Base-by-base conservation (phyloP, 2,888 invertebrate genomes). In the Lasioglossum zephyrum region DNA sequence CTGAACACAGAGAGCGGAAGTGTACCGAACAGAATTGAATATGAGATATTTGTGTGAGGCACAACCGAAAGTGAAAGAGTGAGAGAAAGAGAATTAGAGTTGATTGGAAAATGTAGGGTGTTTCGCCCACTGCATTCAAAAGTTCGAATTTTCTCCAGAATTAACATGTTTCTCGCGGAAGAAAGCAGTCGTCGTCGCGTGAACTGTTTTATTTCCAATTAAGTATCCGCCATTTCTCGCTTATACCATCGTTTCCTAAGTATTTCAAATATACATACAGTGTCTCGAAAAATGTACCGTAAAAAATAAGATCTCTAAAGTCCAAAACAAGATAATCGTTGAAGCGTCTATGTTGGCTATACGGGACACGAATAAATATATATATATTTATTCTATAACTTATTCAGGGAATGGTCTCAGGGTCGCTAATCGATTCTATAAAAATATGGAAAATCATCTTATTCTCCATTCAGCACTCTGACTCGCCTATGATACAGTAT, bases 401-500 rank as follows among this genome's bases (percentile, higher is more conserved):
- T 53, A 83, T 74, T 72, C 47, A 36, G 18, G 49, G 31, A 22
- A 70, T 82, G 74, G 18, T 69, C 11, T 11, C 44, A 63, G 77
- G 49, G 60, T 84, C 18, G 41, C 72, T 85, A 85, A 73, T 83
- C 75, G 63, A 57, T 76, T 63, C 84, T 85, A 85, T 83, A 85
- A 85, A 85, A 85, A 83, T 83, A 83, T 85, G 18, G 75, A 57
- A 85, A 79, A 85, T 85, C 44, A 73, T 83, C 84, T 79, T 73
- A 63, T 72, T 82, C 63, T 72, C 44, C n/a, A 72, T 36, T 75
- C 60, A 47, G 44, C 39, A 72, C 75, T 78, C 47, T 18, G 11
- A 66, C 60, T 18, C 16, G 31, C 26, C 4, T 53, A 72, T 72
- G 1, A 60, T 70, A 83, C 75, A 78, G 83, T 75, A 83, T 76